A percentile compares a stretch with the other conserved stretches of the same genome.
Evolutionary conservation across 2,888 invertebrate species (phyloP).

Genomic region (Caenorhabditis sp.): DNA sequence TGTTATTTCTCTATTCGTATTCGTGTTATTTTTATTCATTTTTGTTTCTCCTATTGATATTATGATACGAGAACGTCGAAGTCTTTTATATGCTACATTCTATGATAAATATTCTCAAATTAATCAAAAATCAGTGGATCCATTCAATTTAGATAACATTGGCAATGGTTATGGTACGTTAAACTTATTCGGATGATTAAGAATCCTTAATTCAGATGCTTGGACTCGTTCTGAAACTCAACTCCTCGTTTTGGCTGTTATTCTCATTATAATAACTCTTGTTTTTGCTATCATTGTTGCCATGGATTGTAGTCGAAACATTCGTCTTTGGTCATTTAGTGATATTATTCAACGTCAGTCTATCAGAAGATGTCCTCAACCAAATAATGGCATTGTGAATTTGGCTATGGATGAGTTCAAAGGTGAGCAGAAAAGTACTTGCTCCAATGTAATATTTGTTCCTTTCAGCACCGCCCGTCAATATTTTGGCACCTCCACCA

Average conservation of each 20-base stretch:
- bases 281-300: conserved; percentile 24
- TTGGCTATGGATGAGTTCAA: background rate
- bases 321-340: background rate
- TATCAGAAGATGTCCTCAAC: background rate
- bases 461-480: conserved; percentile 39
- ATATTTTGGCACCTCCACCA: conserved; percentile 34
- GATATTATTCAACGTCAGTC: background rate
- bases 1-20: too few species aligned
- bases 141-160: conserved; percentile 35
- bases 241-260: conserved; percentile 24
- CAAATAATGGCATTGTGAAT: background rate
- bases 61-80: conserved; percentile 10
- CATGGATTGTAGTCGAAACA: conserved; percentile 17
- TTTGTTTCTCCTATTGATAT: background rate
- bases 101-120: conserved; percentile 10
- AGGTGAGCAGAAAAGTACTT: background rate
- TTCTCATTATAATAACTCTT: conserved; percentile 21
- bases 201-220: conserved; percentile 21
- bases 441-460: background rate
- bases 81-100: conserved; percentile 31
- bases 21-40: too few species aligned
- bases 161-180: conserved; percentile 31
- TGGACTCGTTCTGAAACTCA: conserved; percentile 31
- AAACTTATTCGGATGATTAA: too few species aligned
- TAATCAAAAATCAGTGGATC: conserved; percentile 1